Base-by-base conservation (phyloP, 64 coral and sea anemone species). In the Stichodactyla mertensii region DNA sequence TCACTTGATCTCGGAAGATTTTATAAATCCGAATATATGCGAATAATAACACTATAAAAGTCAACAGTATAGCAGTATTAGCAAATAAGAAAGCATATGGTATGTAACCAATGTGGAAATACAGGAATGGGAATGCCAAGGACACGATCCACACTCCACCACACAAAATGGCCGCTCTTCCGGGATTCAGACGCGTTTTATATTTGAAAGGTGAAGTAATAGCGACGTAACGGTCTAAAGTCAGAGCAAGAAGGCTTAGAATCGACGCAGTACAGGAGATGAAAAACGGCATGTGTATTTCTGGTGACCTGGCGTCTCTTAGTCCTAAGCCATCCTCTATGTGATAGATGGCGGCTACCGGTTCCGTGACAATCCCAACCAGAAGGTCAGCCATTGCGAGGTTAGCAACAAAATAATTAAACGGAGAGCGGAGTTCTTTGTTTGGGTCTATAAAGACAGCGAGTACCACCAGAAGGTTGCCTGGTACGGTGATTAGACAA, bases 361-460 rank as follows among this genome's bases (percentile, higher is more conserved):
- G 95, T 64, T 92, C 92, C 9, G 92, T 94, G 0, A 98, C 95
- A 27, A 98, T 55, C 4, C 95, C 95, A n/a, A 98, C 95, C 31
- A 98, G 71, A 16, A 98, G 82, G 58, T 98, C 95, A 18, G 95
- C 95, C 54, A 94, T 85, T 15, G 95, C 95, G 20, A 98, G 88
- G 55, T 98, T 98, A 23, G 92, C 92, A 6, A 98, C 89, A 9
- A 98, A 92, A 78, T 94, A 94, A 74, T 94, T 98, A 55, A 98
- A 98, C 4, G 95, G 95, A 19, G 92, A 94, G 14, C 89, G 89
- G 16, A 98, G 90, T 16, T 98, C 92, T 91, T 71, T 98, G 89
- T 98, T 92, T 2, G 95, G 95, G 88, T 98, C 95, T 12, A 98
- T 89, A 67, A 94, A 89, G 6, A 98, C 93, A 10, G 95, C 95